Percentiles rank a stretch among this genome's conserved stretches.
These are phyloP conservation scores for Sycophila sp. DNA, from an alignment of 1,140 invertebrate species.

Conservation along the genomic window DNA sequence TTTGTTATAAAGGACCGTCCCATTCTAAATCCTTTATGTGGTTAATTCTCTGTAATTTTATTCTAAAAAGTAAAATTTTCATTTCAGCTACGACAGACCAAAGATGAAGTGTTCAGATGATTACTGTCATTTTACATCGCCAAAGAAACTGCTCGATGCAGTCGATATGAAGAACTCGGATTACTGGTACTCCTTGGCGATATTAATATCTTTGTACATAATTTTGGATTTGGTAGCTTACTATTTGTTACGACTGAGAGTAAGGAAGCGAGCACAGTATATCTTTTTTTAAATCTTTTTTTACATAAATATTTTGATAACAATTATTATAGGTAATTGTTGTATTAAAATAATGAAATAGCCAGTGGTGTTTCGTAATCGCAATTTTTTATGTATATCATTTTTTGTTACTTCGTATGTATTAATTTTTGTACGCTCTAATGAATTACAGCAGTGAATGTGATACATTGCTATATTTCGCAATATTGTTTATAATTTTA, in stretches of 20 bases:
- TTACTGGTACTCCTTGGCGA: constrained; percentile 73
- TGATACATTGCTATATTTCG: no score
- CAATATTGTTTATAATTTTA: no score
- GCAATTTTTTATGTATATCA: no score
- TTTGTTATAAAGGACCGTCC: background rate
- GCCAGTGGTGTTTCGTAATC: no score
- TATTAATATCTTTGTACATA: constrained; percentile 71
- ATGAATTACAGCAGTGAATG: no score
- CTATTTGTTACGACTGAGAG: constrained; percentile 72
- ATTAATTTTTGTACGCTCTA: no score
- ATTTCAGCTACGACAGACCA: constrained; percentile 72
- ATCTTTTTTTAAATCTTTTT: background rate
- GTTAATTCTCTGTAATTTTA: no score
- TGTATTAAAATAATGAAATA: no score
- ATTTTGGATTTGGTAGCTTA: constrained; percentile 74
- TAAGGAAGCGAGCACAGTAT: constrained; percentile 65
- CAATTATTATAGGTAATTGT: no score
- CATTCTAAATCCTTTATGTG: no score
- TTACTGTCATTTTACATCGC: constrained; percentile 79
- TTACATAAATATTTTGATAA: background rate
- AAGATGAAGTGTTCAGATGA: constrained; percentile 72
- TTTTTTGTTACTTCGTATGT: no score
- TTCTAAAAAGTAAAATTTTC: constrained; percentile 63
- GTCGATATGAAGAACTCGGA: constrained; percentile 78
- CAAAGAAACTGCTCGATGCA: constrained; percentile 75